A percentile compares a stretch with the other conserved stretches of the same genome.
These are phyloP conservation scores for Homarus americanus DNA, from an alignment of 1,140 invertebrate species.

Conservation along the genomic window DNA sequence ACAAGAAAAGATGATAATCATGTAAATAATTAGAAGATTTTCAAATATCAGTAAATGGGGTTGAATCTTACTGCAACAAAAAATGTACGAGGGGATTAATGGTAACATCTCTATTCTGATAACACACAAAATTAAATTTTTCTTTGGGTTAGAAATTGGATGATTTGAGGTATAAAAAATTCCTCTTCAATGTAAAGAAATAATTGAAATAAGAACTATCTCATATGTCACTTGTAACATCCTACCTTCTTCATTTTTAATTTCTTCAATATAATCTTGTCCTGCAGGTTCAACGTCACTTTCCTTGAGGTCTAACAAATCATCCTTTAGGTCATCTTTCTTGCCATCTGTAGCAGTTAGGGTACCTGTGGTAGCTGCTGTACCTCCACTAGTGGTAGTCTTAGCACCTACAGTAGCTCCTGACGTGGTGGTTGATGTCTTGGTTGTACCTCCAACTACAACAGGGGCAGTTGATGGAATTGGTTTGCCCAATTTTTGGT, in stretches of 20 bases:
- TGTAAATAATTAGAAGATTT: too few relatives aligned
- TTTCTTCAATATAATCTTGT: conserved; percentile 98
- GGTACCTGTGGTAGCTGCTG: conserved; percentile 75
- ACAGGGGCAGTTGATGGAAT: conserved; percentile 97
- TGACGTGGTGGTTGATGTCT: conserved; percentile 70
- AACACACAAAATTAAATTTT: too few relatives aligned
- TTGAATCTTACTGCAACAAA: too few relatives aligned
- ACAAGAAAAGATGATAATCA: conserved; percentile 67
- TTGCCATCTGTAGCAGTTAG: conserved; percentile 77
- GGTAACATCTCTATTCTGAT: too few relatives aligned
- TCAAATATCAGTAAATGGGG: too few relatives aligned
- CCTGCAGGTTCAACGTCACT: conserved; percentile 97
- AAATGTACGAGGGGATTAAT: too few relatives aligned
- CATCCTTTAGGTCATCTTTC: conserved; percentile 74
- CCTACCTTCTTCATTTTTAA: conserved; percentile 93
- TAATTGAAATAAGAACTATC: too few relatives aligned
- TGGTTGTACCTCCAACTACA: conserved; percentile 80
- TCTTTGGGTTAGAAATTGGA: too few relatives aligned
- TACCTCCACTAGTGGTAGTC: conserved; percentile 75
- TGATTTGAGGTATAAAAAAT: too few relatives aligned
- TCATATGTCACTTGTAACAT: too few relatives aligned
- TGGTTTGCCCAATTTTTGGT: conserved; percentile 97
- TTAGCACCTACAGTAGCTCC: conserved; percentile 73
- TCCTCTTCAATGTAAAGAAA: too few relatives aligned
- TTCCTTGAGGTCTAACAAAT: conserved; percentile 79